These are phyloP conservation scores for Euthynnus affinis DNA, from an alignment of 2,797 vertebrate species.

Conservation along the genomic window DNA sequence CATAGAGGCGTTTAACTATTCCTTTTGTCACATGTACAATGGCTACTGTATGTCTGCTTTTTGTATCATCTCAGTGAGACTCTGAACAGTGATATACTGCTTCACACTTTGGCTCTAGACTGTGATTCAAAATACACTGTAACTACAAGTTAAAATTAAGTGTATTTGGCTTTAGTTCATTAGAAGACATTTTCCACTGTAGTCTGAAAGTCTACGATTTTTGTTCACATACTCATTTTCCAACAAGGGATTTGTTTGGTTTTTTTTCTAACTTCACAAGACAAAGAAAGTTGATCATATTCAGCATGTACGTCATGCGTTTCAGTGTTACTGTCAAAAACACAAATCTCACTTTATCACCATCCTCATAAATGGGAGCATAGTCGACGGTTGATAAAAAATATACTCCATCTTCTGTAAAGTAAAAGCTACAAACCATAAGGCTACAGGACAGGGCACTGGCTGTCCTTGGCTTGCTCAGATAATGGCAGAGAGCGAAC, in stretches of 20 bases:
- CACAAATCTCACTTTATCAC: background rate
- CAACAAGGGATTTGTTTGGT: slow-evolving; percentile 1
- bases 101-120: background rate
- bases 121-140: background rate
- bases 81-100: background rate
- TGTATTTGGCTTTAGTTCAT: background rate
- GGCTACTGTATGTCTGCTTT: slow-evolving; percentile 7
- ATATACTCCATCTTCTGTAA: slow-evolving; percentile 6
- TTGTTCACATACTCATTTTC: slow-evolving; percentile 9
- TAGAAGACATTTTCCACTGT: background rate
- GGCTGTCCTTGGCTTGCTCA: slow-evolving; percentile 17
- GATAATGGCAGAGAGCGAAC: background rate
- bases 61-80: background rate
- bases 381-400: background rate
- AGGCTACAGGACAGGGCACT: slow-evolving; percentile 30
- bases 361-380: background rate
- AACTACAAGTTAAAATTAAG: background rate
- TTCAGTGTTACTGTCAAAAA: slow-evolving; percentile 25
- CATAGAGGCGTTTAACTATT: background rate
- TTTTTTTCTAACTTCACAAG: background rate
- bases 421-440: slow-evolving; percentile 43
- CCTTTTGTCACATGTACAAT: too few species aligned
- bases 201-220: background rate
- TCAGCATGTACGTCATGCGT: background rate
- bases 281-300: background rate